Base-by-base conservation (phyloP, 2,113 vertebrate genomes). In the Austrofundulus limnaeus region DNA sequence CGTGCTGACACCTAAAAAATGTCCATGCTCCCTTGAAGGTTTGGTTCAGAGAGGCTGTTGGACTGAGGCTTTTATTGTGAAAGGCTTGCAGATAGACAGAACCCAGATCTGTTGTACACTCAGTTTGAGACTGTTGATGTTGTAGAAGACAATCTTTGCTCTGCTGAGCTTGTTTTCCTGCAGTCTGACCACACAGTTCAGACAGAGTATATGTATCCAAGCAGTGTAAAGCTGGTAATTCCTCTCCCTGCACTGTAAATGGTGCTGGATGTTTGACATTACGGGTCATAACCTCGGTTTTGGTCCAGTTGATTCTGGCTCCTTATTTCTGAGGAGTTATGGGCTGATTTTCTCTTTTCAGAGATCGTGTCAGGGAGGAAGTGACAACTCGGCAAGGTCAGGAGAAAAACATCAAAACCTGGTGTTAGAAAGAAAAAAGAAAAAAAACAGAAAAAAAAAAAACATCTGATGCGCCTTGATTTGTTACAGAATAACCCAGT, bases 261-360 rank as follows among this genome's bases (percentile, higher is more conserved):
- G 15, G 10, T 38, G 15, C 34, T 39, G 11, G 31, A 16, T 49
- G 58, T 48, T 49, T 23, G 46, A 61, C 46, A 50, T 49, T 39
- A 7, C n/a, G 46, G 46, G 46, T 61, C 59, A 49, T n/a, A 16
- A 61, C 59, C 59, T 48, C 16, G 5, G 59, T 61, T 49, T 49
- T 61, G 59, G 59, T 38, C 46, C 59, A 61, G 28, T 61, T 61
- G 28, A 38, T 48, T 39, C 46, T 49, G 10, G 3, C 54, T 42
- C 21, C 10, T 9, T 25, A 13, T 38, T 48, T 49, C 17, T 61
- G 19, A 39, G 23, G 20, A n/a, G 20, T 49, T 54, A n/a, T 34
- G 50, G 24, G 50, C 46, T 28, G 2, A 46, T 37, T 25, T 45
- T 11, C 54, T n/a, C 20, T 41, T 34, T 57, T 28, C 39, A 16